Evolutionary conservation across 2,888 invertebrate genomes (phyloP).

Genomic region (Bembecia ichneumoniformis): DNA sequence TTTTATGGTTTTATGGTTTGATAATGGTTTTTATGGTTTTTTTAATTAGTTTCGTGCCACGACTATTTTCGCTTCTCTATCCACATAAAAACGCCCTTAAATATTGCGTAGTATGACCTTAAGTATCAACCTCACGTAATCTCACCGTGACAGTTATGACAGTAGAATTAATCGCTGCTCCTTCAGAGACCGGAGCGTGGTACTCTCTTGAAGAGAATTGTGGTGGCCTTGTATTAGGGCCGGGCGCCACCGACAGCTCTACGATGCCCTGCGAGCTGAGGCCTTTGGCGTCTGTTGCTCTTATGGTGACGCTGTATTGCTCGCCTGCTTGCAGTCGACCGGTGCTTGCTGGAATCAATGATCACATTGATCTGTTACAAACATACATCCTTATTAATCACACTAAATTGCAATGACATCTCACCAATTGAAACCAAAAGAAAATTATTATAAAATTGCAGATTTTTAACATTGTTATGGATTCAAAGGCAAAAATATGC

Average conservation of each 20-base stretch:
- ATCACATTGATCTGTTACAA: neutral
- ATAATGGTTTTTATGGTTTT: too few species aligned
- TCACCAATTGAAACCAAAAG: conserved; percentile 6
- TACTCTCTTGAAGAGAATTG: conserved; percentile 86
- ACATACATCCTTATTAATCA: neutral
- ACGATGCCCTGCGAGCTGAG: conserved; percentile 88
- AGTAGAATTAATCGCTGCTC: conserved; percentile 89
- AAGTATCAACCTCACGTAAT: too few species aligned
- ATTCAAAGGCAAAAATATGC: too few species aligned
- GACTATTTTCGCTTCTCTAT: too few species aligned
- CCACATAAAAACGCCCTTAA: too few species aligned
- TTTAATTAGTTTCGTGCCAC: too few species aligned
- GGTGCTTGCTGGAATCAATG: conserved; percentile 72
- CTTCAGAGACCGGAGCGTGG: conserved; percentile 90
- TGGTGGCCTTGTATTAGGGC: conserved; percentile 87
- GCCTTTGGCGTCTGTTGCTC: conserved; percentile 86
- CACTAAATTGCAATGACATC: too few species aligned
- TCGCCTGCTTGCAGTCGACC: conserved; percentile 88
- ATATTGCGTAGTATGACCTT: too few species aligned
- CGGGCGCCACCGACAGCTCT: conserved; percentile 86
- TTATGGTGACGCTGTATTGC: conserved; percentile 89
- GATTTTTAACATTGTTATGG: too few species aligned
- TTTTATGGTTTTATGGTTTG: too few species aligned
- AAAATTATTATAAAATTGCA: conserved; percentile 2
- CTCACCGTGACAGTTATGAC: conserved; percentile 82